Evolutionary conservation across 2,113 vertebrate species (phyloP).

Genomic region (Lamprotornis superbus): DNA sequence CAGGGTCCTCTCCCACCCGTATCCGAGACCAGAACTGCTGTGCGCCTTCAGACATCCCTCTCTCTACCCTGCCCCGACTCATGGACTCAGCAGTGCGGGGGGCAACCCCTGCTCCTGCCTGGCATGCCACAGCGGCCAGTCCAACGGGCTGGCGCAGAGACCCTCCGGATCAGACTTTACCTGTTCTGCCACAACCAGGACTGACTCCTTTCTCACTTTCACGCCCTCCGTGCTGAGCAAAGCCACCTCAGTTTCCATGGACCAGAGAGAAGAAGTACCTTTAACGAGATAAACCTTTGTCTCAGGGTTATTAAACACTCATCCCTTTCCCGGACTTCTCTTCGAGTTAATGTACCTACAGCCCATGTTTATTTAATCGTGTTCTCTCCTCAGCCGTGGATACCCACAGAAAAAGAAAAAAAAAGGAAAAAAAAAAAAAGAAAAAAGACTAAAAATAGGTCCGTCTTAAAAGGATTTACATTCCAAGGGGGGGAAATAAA

Average conservation of each 20-base stretch:
- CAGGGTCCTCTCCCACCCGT: slow-evolving; percentile 92
- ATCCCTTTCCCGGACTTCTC: neutral
- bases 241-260: slow-evolving; percentile 87
- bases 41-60: slow-evolving; percentile 96
- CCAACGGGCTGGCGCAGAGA: slow-evolving; percentile 83
- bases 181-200: slow-evolving; percentile 90
- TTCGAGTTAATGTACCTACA: neutral
- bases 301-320: slow-evolving; percentile 46
- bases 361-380: slow-evolving; percentile 38
- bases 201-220: slow-evolving; percentile 96
- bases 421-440: neutral
- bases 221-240: slow-evolving; percentile 96
- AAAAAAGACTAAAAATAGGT: neutral
- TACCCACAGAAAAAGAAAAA: neutral
- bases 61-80: slow-evolving; percentile 84
- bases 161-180: slow-evolving; percentile 88
- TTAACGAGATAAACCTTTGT: slow-evolving; percentile 89
- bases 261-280: slow-evolving; percentile 97
- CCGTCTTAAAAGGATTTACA: slow-evolving; percentile 8
- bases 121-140: slow-evolving; percentile 87
- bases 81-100: slow-evolving; percentile 85
- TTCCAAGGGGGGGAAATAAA: neutral
- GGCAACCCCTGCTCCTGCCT: slow-evolving; percentile 91
- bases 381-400: neutral
- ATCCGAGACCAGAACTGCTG: slow-evolving; percentile 93